Evolutionary conservation across 2,888 invertebrate species (phyloP).

Genomic region (Schizaphis graminum): DNA sequence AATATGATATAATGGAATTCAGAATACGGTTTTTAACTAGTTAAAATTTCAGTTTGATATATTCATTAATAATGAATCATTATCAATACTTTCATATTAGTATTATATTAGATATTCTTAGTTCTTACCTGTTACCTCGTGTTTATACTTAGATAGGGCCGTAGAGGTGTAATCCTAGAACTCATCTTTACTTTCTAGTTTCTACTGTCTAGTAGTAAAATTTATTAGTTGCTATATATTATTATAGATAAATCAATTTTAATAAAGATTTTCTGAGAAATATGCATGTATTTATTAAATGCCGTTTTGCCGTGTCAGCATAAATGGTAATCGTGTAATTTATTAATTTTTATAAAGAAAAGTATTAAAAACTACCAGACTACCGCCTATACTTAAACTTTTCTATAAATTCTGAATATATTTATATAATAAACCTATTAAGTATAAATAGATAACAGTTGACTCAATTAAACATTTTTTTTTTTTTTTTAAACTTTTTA

Average conservation of each 20-base stretch:
- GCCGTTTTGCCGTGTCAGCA: not conserved
- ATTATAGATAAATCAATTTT: constrained; percentile 11
- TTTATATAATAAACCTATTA: not conserved
- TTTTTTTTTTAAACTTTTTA: not conserved
- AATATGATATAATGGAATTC: not conserved
- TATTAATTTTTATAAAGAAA: not conserved
- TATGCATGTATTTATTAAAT: not conserved
- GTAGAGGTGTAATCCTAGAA: not conserved
- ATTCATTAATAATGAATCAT: no score
- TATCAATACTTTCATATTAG: not conserved
- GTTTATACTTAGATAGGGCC: not conserved
- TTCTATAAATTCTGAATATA: not conserved
- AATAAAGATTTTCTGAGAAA: constrained; percentile 13
- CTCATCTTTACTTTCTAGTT: constrained; percentile 24
- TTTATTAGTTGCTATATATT: not conserved
- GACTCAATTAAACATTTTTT: not conserved
- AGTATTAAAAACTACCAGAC: not conserved
- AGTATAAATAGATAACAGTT: not conserved
- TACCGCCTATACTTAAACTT: not conserved
- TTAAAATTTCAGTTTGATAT: not conserved
- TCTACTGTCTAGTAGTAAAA: not conserved
- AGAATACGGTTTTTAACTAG: no score
- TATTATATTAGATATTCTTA: not conserved
- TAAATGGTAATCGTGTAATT: not conserved
- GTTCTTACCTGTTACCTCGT: not conserved